These are phyloP conservation scores for Exaiptasia diaphana DNA, from an alignment of 64 coral and sea anemone genomes.

Conservation along the genomic window DNA sequence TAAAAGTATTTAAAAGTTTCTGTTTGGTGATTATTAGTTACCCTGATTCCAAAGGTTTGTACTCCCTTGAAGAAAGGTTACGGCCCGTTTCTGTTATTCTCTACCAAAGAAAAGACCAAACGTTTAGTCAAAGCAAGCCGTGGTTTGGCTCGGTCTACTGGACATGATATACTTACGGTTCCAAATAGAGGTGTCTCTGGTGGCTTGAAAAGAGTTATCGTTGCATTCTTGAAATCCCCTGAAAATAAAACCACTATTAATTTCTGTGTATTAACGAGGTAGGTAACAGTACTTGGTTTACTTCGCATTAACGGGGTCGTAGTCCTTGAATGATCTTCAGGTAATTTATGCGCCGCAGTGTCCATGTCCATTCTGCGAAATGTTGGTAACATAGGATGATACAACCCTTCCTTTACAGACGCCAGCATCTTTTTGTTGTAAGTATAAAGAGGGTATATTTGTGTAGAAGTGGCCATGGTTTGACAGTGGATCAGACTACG, in stretches of 20 bases:
- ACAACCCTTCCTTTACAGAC: slow-evolving; percentile 86
- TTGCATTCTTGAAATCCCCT: slow-evolving; percentile 79
- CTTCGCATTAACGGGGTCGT: slow-evolving; percentile 71
- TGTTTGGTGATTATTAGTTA: too few species aligned
- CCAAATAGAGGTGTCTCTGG: slow-evolving; percentile 69
- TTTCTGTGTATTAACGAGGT: neutral
- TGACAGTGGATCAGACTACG: neutral
- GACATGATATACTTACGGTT: slow-evolving; percentile 53
- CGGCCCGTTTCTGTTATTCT: slow-evolving; percentile 75
- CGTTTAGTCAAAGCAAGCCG: neutral
- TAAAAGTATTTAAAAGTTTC: too few species aligned
- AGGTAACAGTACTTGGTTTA: slow-evolving; percentile 7
- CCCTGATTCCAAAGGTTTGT: slow-evolving; percentile 78
- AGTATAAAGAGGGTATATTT: slow-evolving; percentile 30
- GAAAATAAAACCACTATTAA: neutral
- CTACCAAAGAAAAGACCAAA: slow-evolving; percentile 45
- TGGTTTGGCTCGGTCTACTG: neutral
- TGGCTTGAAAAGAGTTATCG: slow-evolving; percentile 83
- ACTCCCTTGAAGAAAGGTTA: slow-evolving; percentile 59
- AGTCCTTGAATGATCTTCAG: slow-evolving; percentile 83
- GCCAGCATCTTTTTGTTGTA: slow-evolving; percentile 66
- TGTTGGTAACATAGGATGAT: slow-evolving; percentile 82
- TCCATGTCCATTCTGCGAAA: slow-evolving; percentile 97
- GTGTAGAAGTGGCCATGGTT: slow-evolving; percentile 28
- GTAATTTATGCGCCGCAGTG: slow-evolving; percentile 82